phyloP scores from a whole-genome alignment of 2,797 vertebrate genomes.

The Odontamblyopus lacepedii region DNA sequence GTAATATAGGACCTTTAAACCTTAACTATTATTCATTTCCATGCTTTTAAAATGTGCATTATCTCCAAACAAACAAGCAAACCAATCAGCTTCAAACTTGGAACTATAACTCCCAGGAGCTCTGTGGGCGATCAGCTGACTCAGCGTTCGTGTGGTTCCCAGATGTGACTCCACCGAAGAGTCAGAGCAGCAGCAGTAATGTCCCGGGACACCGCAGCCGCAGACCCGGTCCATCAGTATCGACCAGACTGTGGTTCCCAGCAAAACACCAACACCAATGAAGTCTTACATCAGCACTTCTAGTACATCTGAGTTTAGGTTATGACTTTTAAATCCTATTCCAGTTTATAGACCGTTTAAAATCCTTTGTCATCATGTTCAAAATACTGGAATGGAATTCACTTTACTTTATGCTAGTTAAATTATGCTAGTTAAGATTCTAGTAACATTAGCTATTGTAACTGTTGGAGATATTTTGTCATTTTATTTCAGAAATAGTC shows the following conservation, averaged over 20 bases:
- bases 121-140: slow-evolving; percentile 27
- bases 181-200: slow-evolving; percentile 40
- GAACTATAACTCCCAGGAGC: not conserved
- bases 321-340: not conserved
- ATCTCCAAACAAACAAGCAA: not conserved
- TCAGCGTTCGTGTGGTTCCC: slow-evolving; percentile 34
- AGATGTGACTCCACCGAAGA: slow-evolving; percentile 24
- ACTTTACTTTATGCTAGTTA: too few relatives aligned
- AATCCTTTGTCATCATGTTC: too few relatives aligned
- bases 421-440: too few relatives aligned
- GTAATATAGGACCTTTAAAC: too few relatives aligned
- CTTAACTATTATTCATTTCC: too few relatives aligned
- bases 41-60: too few relatives aligned
- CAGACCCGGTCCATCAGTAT: slow-evolving; percentile 42
- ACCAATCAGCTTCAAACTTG: not conserved
- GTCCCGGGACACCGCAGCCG: slow-evolving; percentile 36
- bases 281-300: slow-evolving; percentile 19
- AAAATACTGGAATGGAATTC: too few relatives aligned
- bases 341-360: too few relatives aligned
- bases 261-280: slow-evolving; percentile 31
- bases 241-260: slow-evolving; percentile 43
- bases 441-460: too few relatives aligned
- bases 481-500: too few relatives aligned
- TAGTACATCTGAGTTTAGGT: slow-evolving; percentile 22
- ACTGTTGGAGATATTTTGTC: too few relatives aligned